These are phyloP conservation scores for Ichneumon xanthorius DNA, from an alignment of 2,888 invertebrate species.

Conservation along the genomic window DNA sequence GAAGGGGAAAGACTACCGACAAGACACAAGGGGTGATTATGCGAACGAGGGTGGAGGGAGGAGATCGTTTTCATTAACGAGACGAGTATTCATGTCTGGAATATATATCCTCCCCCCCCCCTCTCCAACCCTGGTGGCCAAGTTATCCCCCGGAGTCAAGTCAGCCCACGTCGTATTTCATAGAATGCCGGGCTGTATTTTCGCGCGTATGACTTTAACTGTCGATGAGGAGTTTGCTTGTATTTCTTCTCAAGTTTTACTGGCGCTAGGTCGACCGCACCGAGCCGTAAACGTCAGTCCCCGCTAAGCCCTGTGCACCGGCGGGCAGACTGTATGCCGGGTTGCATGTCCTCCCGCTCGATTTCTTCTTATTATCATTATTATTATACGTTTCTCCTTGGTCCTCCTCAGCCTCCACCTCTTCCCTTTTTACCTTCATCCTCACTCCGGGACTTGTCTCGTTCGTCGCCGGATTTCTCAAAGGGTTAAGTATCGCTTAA, in stretches of 20 bases:
- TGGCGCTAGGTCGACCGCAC: constrained; percentile 79
- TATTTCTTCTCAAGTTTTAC: constrained; percentile 82
- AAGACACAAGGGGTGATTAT: constrained; percentile 57
- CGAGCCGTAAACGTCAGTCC: constrained; percentile 79
- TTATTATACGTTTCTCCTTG: constrained; percentile 15
- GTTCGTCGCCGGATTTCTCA: not conserved
- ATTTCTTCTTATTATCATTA: constrained; percentile 66
- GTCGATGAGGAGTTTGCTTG: constrained; percentile 81
- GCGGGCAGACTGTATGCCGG: constrained; percentile 30
- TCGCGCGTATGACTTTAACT: constrained; percentile 84
- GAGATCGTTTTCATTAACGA: constrained; percentile 76
- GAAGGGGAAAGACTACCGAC: not conserved
- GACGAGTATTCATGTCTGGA: constrained; percentile 67
- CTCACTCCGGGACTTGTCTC: not conserved
- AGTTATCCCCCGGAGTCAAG: constrained; percentile 66
- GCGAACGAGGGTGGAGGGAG: constrained; percentile 38
- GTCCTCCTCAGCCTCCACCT: not conserved
- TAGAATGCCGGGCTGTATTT: constrained; percentile 80
- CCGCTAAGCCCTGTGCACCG: constrained; percentile 59
- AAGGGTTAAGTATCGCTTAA: not conserved
- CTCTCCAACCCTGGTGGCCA: constrained; percentile 52
- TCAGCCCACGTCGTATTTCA: constrained; percentile 79
- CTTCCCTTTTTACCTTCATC: not conserved
- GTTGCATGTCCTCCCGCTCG: constrained; percentile 60
- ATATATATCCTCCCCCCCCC: constrained; percentile 59